These are phyloP conservation scores for Aurelia aurita complex sp. Pacific DNA, from an alignment of 30 jellyfish, hydroid and myxozoan genomes.

Conservation along the genomic window DNA sequence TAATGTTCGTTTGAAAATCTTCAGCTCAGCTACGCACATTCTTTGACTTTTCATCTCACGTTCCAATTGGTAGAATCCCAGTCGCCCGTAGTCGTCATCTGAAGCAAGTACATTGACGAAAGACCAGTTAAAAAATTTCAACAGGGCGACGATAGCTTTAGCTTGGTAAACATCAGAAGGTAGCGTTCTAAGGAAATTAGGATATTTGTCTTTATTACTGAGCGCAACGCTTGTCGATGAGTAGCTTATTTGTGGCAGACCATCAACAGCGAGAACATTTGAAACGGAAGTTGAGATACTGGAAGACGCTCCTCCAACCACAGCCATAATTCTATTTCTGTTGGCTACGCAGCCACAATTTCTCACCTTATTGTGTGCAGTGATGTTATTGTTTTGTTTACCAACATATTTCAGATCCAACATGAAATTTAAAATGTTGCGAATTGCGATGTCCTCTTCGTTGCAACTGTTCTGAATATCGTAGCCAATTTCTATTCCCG, in stretches of 20 bases:
- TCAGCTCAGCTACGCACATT: slow-evolving; percentile 78
- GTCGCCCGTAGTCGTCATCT: slow-evolving; percentile 89
- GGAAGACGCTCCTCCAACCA: slow-evolving; percentile 79
- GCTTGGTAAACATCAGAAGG: slow-evolving; percentile 89
- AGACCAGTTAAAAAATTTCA: slow-evolving; percentile 70
- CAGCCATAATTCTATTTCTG: slow-evolving; percentile 53
- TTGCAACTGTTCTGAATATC: slow-evolving; percentile 86
- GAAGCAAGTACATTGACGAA: slow-evolving; percentile 78
- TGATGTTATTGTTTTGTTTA: neutral
- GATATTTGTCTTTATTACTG: slow-evolving; percentile 54
- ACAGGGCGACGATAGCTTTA: slow-evolving; percentile 69
- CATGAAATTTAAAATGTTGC: slow-evolving; percentile 72
- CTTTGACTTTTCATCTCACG: slow-evolving; percentile 39
- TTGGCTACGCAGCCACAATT: slow-evolving; percentile 38
- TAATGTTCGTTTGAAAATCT: slow-evolving; percentile 46
- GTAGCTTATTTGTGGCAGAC: slow-evolving; percentile 83
- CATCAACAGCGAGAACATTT: slow-evolving; percentile 62
- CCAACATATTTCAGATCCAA: slow-evolving; percentile 31
- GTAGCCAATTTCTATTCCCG: slow-evolving; percentile 70
- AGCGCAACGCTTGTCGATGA: slow-evolving; percentile 72
- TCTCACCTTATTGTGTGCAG: neutral
- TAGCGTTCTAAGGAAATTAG: slow-evolving; percentile 70
- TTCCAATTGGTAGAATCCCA: slow-evolving; percentile 65
- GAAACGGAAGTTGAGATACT: slow-evolving; percentile 77
- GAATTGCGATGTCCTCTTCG: slow-evolving; percentile 55